These are phyloP conservation scores for Euplexia lucipara DNA, from an alignment of 2,888 invertebrate species.

Conservation along the genomic window DNA sequence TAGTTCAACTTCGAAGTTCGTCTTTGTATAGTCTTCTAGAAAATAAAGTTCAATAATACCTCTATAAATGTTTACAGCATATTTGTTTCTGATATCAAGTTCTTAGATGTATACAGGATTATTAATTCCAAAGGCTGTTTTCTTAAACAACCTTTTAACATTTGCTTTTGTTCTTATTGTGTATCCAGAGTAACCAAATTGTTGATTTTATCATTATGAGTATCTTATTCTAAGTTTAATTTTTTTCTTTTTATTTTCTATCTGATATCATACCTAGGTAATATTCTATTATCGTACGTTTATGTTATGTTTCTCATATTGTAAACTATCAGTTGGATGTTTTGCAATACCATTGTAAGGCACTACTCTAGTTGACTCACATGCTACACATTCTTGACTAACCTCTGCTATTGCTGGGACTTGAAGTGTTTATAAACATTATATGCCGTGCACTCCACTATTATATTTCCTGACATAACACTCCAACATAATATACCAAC, in stretches of 20 bases:
- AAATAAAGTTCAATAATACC: slow-evolving; percentile 31
- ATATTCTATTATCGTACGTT: background rate
- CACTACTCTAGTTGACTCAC: background rate
- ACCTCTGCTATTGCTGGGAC: background rate
- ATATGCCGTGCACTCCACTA: slow-evolving; percentile 31
- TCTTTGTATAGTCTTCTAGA: slow-evolving; percentile 23
- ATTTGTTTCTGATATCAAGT: background rate
- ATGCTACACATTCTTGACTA: slow-evolving; percentile 7
- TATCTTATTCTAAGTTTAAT: background rate
- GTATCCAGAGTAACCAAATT: background rate
- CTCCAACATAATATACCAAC: slow-evolving; percentile 39
- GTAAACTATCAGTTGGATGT: background rate
- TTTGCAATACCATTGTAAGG: background rate
- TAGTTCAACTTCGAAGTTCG: slow-evolving; percentile 30
- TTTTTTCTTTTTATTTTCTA: background rate
- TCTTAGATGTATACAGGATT: background rate
- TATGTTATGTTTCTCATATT: background rate
- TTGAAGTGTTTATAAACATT: slow-evolving; percentile 39
- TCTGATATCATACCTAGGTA: background rate
- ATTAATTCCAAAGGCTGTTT: background rate
- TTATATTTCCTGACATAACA: slow-evolving; percentile 58
- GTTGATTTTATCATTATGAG: too few relatives aligned
- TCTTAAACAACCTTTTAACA: too few relatives aligned
- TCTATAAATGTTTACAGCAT: background rate
- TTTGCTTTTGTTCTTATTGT: background rate